A percentile compares a stretch with the other conserved stretches of the same genome.
These are phyloP conservation scores for Cephalopholis sonnerati DNA, from an alignment of 2,113 vertebrate genomes.

Conservation along the genomic window DNA sequence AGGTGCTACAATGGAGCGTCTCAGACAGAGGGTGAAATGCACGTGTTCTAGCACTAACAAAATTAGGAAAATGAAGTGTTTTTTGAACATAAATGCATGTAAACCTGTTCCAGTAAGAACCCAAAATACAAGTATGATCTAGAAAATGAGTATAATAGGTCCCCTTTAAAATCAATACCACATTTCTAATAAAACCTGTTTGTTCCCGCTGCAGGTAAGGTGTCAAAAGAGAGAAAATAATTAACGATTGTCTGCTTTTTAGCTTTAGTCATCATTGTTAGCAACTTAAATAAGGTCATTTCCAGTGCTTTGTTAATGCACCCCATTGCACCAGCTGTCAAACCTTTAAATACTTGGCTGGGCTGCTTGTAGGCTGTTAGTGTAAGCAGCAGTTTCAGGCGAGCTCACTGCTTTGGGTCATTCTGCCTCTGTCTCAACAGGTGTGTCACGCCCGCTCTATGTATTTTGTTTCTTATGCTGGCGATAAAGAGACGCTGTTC, in stretches of 20 bases:
- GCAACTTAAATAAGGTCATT: not conserved
- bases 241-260: not conserved
- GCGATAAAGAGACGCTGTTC: not conserved
- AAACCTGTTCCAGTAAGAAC: no score
- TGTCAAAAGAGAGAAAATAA: not conserved
- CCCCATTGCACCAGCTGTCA: not conserved
- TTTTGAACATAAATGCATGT: no score
- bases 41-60: no score
- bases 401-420: not conserved
- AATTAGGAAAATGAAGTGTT: no score
- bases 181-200: not conserved
- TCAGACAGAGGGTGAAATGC: no score
- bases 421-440: not conserved
- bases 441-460: not conserved
- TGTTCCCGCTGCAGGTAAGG: not conserved
- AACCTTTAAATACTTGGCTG: not conserved
- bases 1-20: no score
- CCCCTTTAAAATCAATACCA: not conserved
- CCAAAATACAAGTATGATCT: no score
- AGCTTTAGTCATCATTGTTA: not conserved
- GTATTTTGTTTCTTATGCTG: not conserved
- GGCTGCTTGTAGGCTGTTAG: not conserved
- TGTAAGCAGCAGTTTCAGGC: not conserved
- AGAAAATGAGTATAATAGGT: no score
- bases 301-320: not conserved